These are phyloP conservation scores for Leptura quadrifasciata DNA, from an alignment of 2,888 invertebrate genomes.

Conservation along the genomic window DNA sequence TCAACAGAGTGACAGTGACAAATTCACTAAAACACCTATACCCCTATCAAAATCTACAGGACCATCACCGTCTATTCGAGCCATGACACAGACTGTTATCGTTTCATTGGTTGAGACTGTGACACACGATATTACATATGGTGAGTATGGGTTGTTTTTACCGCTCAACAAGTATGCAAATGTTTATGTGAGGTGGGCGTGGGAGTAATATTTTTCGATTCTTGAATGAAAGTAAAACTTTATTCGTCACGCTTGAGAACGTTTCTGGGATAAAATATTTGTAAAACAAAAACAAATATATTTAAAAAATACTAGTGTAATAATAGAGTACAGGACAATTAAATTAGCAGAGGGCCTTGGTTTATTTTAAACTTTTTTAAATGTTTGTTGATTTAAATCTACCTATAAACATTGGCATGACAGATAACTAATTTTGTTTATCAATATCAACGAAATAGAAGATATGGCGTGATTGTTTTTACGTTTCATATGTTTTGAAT, in stretches of 20 bases:
- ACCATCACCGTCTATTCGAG: slow-evolving; percentile 71
- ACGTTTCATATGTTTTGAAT: no score
- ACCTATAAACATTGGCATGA: neutral
- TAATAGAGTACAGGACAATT: neutral
- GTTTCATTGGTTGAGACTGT: slow-evolving; percentile 74
- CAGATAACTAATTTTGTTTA: no score
- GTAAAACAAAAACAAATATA: neutral
- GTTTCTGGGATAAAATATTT: neutral
- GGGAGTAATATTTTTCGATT: slow-evolving; percentile 49
- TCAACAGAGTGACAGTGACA: slow-evolving; percentile 60
- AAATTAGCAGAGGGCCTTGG: slow-evolving; percentile 2
- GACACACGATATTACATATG: slow-evolving; percentile 77
- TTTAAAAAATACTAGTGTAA: neutral
- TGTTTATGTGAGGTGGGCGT: slow-evolving; percentile 49
- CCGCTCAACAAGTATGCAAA: slow-evolving; percentile 32
- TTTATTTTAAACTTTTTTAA: slow-evolving; percentile 21
- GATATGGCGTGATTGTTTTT: no score
- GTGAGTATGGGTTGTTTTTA: slow-evolving; percentile 67
- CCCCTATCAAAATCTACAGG: slow-evolving; percentile 71
- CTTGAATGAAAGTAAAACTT: slow-evolving; percentile 38
- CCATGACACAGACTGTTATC: slow-evolving; percentile 72
- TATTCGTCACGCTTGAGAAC: neutral
- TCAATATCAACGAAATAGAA: no score
- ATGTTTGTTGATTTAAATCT: neutral
- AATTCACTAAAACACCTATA: slow-evolving; percentile 71